A percentile compares a stretch with the other conserved stretches of the same genome.
phyloP scores from a whole-genome alignment of 2,888 invertebrate species.

The Coelinius sp. region DNA sequence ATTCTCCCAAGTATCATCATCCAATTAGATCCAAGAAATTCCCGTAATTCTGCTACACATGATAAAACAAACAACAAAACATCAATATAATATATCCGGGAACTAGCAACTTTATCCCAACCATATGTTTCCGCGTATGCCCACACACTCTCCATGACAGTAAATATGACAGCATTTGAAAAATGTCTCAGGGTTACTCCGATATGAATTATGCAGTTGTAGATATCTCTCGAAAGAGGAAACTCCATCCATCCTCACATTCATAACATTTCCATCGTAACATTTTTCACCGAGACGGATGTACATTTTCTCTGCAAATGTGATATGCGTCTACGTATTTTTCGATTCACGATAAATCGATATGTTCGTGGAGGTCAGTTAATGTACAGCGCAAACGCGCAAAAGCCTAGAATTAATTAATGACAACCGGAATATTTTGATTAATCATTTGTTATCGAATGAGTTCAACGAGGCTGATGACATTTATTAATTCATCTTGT shows the following conservation, averaged over 20 bases:
- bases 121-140: background rate
- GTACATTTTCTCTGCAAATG: background rate
- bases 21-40: too few species aligned
- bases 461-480: too few species aligned
- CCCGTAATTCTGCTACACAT: too few species aligned
- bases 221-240: background rate
- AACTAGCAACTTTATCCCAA: background rate
- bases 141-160: constrained; percentile 6
- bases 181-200: constrained; percentile 5
- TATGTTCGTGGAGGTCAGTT: constrained; percentile 8
- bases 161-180: constrained; percentile 12
- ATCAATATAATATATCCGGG: background rate
- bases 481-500: background rate
- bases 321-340: background rate
- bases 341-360: background rate
- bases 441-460: too few species aligned
- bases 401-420: background rate
- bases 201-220: background rate
- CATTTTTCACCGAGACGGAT: background rate
- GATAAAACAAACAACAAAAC: too few species aligned
- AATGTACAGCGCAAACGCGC: background rate
- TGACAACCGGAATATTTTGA: background rate
- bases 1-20: too few species aligned
- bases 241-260: background rate
- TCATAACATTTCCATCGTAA: background rate